phyloP scores from a whole-genome alignment of 2,888 invertebrate species.

The Palloptera scutellata region DNA sequence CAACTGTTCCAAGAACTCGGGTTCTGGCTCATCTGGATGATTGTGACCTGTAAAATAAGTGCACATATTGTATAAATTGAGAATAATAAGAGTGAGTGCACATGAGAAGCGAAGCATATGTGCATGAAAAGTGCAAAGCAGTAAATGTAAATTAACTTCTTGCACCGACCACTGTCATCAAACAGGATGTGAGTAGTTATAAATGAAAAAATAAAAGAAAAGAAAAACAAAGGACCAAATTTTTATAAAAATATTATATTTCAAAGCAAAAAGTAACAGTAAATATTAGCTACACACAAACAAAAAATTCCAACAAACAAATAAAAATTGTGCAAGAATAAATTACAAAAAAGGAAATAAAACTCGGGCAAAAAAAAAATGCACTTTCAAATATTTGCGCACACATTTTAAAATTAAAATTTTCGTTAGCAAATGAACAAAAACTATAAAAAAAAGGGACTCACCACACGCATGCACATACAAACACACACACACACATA shows the following conservation, averaged over 20 bases:
- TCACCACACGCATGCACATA: slow-evolving; percentile 21
- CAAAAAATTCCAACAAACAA: background rate
- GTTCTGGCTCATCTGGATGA: slow-evolving; percentile 72
- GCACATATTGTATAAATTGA: slow-evolving; percentile 21
- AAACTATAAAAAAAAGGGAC: background rate
- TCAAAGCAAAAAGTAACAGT: too few species aligned
- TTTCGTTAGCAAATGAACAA: slow-evolving; percentile 1
- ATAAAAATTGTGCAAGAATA: background rate
- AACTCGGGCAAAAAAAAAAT: slow-evolving; percentile 28
- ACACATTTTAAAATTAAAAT: slow-evolving; percentile 41
- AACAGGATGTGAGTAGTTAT: too few species aligned
- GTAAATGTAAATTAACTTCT: background rate
- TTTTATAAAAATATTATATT: too few species aligned
- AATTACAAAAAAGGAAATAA: slow-evolving; percentile 16
- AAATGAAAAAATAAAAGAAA: too few species aligned
- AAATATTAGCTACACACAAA: too few species aligned
- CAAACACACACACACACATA: slow-evolving; percentile 13
- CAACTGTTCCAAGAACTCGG: slow-evolving; percentile 84
- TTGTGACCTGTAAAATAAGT: slow-evolving; percentile 71
- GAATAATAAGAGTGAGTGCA: slow-evolving; percentile 13
- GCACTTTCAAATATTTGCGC: slow-evolving; percentile 36
- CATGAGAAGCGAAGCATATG: background rate
- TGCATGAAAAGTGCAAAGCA: background rate
- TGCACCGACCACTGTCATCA: too few species aligned
- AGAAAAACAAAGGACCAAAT: too few species aligned